These are phyloP conservation scores for Sebastes miniatus DNA, from an alignment of 2,797 vertebrate species.

Conservation along the genomic window DNA sequence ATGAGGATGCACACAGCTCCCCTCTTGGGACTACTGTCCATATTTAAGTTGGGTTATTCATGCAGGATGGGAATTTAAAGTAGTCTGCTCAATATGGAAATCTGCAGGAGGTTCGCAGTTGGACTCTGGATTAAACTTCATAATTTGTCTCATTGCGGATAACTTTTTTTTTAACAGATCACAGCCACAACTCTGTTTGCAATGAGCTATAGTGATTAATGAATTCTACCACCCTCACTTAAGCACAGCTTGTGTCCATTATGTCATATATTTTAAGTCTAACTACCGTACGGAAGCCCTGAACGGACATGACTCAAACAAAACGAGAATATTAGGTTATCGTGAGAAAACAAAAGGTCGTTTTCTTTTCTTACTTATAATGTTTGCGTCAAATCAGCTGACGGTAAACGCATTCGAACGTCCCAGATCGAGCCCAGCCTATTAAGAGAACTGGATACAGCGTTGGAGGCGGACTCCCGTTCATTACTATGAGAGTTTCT, in stretches of 20 bases:
- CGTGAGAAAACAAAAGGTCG: too few relatives aligned
- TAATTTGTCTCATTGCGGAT: neutral
- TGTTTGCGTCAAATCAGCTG: too few relatives aligned
- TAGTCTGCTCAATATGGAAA: conserved; percentile 35
- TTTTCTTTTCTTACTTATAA: too few relatives aligned
- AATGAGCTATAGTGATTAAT: neutral
- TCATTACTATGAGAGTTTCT: too few relatives aligned
- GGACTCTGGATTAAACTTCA: neutral
- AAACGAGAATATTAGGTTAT: too few relatives aligned
- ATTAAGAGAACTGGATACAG: too few relatives aligned
- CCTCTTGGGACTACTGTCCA: conserved; percentile 28
- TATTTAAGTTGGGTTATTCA: conserved; percentile 31
- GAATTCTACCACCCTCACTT: neutral
- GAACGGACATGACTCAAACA: too few relatives aligned
- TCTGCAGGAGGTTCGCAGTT: conserved; percentile 8
- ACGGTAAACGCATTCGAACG: too few relatives aligned
- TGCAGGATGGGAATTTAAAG: conserved; percentile 42
- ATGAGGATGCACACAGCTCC: conserved; percentile 10
- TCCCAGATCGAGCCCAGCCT: too few relatives aligned
- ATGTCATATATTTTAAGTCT: neutral
- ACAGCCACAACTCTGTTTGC: neutral
- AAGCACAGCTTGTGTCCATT: neutral
- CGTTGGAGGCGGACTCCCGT: too few relatives aligned
- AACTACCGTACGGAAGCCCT: neutral
- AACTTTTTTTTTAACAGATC: neutral